phyloP scores from a whole-genome alignment of 1,140 invertebrate species.

The Dryas iulia region DNA sequence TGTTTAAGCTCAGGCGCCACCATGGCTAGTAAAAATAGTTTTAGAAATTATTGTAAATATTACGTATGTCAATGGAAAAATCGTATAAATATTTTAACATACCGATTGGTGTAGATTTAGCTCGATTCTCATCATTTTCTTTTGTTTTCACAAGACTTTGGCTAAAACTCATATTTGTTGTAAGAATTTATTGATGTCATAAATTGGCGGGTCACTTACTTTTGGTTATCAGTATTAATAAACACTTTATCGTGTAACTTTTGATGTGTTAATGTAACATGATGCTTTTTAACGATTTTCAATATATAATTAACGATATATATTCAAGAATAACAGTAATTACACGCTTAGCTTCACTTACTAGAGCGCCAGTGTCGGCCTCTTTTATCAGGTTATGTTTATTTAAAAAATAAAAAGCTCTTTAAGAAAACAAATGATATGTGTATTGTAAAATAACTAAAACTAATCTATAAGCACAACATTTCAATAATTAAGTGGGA shows the following conservation, averaged over 20 bases:
- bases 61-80: slow-evolving; percentile 3
- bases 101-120: slow-evolving; percentile 67
- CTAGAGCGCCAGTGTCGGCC: slow-evolving; percentile 14
- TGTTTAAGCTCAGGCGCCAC: slow-evolving; percentile 72
- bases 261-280: neutral
- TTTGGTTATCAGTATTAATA: neutral
- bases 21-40: slow-evolving; percentile 49
- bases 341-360: slow-evolving; percentile 2
- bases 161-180: slow-evolving; percentile 56
- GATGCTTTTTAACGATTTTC: neutral
- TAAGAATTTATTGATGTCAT: slow-evolving; percentile 6
- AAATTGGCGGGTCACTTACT: neutral
- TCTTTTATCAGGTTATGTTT: slow-evolving; percentile 17
- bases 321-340: slow-evolving; percentile 5
- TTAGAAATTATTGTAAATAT: slow-evolving; percentile 15
- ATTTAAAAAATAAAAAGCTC: slow-evolving; percentile 5
- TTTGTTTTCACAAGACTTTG: slow-evolving; percentile 60
- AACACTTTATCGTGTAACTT: neutral
- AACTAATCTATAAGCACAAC: neutral
- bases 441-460: neutral
- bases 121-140: slow-evolving; percentile 61
- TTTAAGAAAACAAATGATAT: neutral
- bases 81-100: slow-evolving; percentile 26
- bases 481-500: neutral
- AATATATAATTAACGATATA: neutral